phyloP scores from a whole-genome alignment of 2,113 vertebrate genomes.

The Aphelocoma coerulescens region DNA sequence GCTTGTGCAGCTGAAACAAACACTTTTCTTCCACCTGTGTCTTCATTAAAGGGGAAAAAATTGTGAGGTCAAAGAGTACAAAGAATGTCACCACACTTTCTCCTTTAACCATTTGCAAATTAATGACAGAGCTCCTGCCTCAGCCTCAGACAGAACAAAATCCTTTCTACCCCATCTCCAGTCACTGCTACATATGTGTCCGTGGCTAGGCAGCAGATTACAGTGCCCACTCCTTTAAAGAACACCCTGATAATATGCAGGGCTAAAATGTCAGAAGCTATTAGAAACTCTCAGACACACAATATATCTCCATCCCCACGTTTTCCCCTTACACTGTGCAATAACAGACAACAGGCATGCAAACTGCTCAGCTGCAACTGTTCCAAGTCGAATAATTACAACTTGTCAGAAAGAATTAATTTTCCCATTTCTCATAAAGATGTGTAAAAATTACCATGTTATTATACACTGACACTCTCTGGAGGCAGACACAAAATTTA shows the following conservation, averaged over 20 bases:
- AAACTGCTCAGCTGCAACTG: constrained; percentile 98
- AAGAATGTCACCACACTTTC: background rate
- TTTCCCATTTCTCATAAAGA: constrained; percentile 99
- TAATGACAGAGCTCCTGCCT: background rate
- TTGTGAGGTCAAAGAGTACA: background rate
- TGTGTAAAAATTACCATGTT: constrained; percentile 99
- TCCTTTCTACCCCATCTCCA: background rate
- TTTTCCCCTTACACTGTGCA: constrained; percentile 77
- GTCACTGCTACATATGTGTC: background rate
- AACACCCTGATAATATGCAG: constrained; percentile 74
- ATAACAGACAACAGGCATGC: constrained; percentile 92
- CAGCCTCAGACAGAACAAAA: background rate
- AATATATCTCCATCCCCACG: constrained; percentile 79
- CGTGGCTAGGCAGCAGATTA: constrained; percentile 58
- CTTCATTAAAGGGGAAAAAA: background rate
- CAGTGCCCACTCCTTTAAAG: constrained; percentile 59
- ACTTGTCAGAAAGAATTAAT: constrained; percentile 99
- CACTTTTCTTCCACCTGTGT: background rate
- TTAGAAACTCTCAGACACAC: constrained; percentile 79
- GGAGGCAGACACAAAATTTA: constrained; percentile 99
- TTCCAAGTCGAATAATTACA: constrained; percentile 99
- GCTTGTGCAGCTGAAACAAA: background rate
- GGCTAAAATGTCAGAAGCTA: constrained; percentile 81
- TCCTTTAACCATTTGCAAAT: background rate
- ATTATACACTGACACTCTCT: constrained; percentile 99